Evolutionary conservation across 2,888 invertebrate genomes (phyloP).

Genomic region (Homarus gammarus): DNA sequence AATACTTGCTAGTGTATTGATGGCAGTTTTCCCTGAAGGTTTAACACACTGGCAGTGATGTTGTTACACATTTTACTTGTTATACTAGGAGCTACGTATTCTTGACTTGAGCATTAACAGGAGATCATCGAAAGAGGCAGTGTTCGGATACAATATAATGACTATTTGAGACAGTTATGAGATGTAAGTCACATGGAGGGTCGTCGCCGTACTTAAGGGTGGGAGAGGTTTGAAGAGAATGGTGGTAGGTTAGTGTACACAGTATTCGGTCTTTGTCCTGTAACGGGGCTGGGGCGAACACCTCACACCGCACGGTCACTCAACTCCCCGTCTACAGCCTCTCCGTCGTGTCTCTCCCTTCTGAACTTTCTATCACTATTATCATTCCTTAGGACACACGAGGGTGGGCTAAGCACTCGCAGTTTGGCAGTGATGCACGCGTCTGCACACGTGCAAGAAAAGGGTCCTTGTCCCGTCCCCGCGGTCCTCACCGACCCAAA

Average conservation of each 20-base stretch:
- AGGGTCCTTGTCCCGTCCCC: slow-evolving; percentile 67
- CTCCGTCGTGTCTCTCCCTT: background rate
- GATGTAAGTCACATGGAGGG: background rate
- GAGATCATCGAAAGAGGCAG: slow-evolving; percentile 60
- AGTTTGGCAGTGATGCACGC: slow-evolving; percentile 61
- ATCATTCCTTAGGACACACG: slow-evolving; percentile 46
- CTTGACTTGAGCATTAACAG: slow-evolving; percentile 59
- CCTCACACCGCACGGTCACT: slow-evolving; percentile 60
- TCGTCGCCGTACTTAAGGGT: background rate
- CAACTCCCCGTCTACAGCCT: slow-evolving; percentile 44
- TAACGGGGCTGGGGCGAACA: slow-evolving; percentile 57
- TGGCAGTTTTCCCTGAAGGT: slow-evolving; percentile 51
- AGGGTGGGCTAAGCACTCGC: slow-evolving; percentile 65
- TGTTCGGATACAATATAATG: slow-evolving; percentile 24
- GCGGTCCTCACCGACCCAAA: slow-evolving; percentile 43
- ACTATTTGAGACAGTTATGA: background rate
- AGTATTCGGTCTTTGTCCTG: slow-evolving; percentile 65
- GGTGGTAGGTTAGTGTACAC: slow-evolving; percentile 38
- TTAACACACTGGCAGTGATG: slow-evolving; percentile 59
- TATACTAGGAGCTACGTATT: slow-evolving; percentile 28
- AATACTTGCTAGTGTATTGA: slow-evolving; percentile 17
- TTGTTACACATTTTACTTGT: slow-evolving; percentile 29
- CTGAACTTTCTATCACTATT: slow-evolving; percentile 7
- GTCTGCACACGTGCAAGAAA: slow-evolving; percentile 50
- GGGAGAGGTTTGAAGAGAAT: slow-evolving; percentile 12